Base-by-base conservation (phyloP, 1,140 invertebrate genomes). In the Drosophila insularis region DNA sequence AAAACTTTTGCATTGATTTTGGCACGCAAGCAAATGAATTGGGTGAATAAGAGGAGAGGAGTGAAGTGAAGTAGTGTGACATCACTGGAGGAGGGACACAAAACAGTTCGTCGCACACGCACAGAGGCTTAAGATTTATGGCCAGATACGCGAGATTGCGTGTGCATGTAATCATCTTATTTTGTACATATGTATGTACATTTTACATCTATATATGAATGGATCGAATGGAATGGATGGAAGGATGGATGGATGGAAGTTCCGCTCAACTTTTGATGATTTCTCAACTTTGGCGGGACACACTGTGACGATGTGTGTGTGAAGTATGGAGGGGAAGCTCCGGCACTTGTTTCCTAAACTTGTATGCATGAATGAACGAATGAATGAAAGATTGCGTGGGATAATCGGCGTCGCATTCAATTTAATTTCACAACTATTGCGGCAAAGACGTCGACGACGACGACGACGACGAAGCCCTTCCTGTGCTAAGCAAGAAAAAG, bases 401-500 rank as follows among this genome's bases (percentile, higher is more conserved):
- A 89, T 89, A 89, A 89, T 89, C 84, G 85, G 85, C 85, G 85
- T 84, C 80, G 80, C 75, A 89, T 89, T 89, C 84, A 89, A 89
- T 89, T 89, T 89, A 89, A 89, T 89, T 89, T 89, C 84, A 84
- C 84, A 89, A 89, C 84, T 89, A 89, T 89, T 89, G 84, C 84
- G 64, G 71, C 68, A 40, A 60, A 50, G 64, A 23, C 39, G 21
- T 43, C 56, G 14, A 55, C 13, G 62, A 17, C 43, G 19, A 21
- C 23, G 37, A 64, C 62, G 32, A 14, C 53, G 63, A 60, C 77
- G 81, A 86, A 85, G 78, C 81, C 75, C 85, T 84, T 87, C 84
- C 85, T 87, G 80, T 74, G 63, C 71, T 67, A 64, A 68, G 56
- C 66, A 27, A 27, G 4, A 5, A 59, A 87, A 46, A 46, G 14